Conservation (phyloP, 2,797 vertebrate species). For the Molossus molossus region DNA sequence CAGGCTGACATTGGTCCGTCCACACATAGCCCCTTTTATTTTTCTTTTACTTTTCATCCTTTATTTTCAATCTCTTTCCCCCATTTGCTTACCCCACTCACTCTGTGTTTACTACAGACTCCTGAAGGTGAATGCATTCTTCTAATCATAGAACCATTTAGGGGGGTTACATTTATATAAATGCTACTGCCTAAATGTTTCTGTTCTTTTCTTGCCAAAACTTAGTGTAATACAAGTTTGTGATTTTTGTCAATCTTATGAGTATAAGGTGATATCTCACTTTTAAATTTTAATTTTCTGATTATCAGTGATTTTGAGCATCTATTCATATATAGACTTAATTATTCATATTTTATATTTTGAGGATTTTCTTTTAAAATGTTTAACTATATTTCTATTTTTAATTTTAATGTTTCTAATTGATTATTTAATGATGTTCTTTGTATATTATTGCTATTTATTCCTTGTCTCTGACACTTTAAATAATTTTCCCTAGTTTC, state of each 20-base stretch:
- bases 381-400: not conserved
- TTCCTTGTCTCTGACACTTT: not conserved
- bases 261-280: not conserved
- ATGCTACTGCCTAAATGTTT: not conserved
- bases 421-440: not conserved
- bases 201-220: not conserved
- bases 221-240: not conserved
- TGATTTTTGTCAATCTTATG: not conserved
- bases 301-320: not conserved
- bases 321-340: not conserved
- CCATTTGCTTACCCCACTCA: not conserved
- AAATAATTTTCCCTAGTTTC: not conserved
- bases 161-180: not conserved
- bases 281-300: not conserved
- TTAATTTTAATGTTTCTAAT: conserved; percentile 54
- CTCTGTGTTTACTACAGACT: not conserved
- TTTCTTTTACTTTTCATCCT: not conserved
- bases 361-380: not conserved
- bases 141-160: not conserved
- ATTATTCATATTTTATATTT: not conserved
- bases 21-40: not conserved
- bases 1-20: not conserved
- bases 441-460: not conserved
- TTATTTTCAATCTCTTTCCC: not conserved
- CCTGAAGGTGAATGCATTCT: not conserved